These are phyloP conservation scores for Daubentonia madagascariensis DNA, from an alignment of 2,113 vertebrate species.

Conservation along the genomic window DNA sequence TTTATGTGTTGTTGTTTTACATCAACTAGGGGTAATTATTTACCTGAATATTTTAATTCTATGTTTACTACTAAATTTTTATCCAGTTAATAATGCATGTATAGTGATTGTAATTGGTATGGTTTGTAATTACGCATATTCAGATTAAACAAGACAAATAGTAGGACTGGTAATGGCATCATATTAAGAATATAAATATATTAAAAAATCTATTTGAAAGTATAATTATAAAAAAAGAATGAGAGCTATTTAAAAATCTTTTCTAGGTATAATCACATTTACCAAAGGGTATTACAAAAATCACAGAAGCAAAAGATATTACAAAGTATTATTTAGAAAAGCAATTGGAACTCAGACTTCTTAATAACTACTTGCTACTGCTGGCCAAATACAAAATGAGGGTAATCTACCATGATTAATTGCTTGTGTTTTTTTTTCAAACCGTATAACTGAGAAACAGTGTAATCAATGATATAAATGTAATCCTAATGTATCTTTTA, in stretches of 20 bases:
- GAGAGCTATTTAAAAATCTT: constrained; percentile 48
- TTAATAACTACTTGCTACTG: constrained; percentile 69
- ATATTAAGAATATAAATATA: constrained; percentile 54
- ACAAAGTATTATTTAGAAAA: constrained; percentile 63
- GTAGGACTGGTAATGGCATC: background rate
- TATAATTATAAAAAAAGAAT: constrained; percentile 57
- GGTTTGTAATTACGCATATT: constrained; percentile 51
- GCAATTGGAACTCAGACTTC: constrained; percentile 68
- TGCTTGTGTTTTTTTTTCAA: constrained; percentile 60
- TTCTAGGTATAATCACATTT: constrained; percentile 63
- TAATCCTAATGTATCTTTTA: constrained; percentile 67
- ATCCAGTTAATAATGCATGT: constrained; percentile 2
- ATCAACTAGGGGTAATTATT: constrained; percentile 41
- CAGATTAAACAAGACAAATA: constrained; percentile 57
- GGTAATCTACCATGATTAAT: constrained; percentile 74
- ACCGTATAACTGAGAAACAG: constrained; percentile 69
- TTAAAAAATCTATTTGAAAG: constrained; percentile 46
- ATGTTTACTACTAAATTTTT: constrained; percentile 16
- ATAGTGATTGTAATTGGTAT: constrained; percentile 29
- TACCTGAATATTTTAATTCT: constrained; percentile 44
- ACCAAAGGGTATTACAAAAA: constrained; percentile 59
- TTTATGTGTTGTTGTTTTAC: constrained; percentile 42
- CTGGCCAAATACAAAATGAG: constrained; percentile 74
- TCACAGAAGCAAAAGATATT: constrained; percentile 59
- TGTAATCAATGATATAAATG: constrained; percentile 74